Evolutionary conservation across 1,140 invertebrate species (phyloP), one percentile per base, ranked within the genome.

Genomic region (Phortica variegata): DNA sequence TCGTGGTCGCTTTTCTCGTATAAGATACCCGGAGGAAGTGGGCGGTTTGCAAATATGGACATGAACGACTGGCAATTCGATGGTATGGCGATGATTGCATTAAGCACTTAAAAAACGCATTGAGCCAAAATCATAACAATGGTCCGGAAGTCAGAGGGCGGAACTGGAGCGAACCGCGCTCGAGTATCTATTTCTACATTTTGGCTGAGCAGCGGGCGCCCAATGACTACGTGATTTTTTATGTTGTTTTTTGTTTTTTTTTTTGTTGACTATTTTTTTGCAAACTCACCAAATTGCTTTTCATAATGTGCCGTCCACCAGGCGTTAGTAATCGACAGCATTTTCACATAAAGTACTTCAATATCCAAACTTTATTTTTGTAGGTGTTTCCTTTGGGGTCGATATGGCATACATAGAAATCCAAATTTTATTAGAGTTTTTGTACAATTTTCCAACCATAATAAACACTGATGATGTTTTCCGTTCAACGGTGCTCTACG

Each of bases 11-110:
- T 34, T 20, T 43, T n/a, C 17, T 16, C n/a, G 26, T 15, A 42
- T 9, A 20, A 31, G 16, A 44, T 18, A 44, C 40, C 39, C 51
- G 31, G 37, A 26, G 45, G 46, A 39, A 18, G 40, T 68, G 61
- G 65, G 61, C 70, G 65, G 65, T 56, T 61, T 61, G 59, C 65
- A 65, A 68, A 65, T 68, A 69, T 58, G 65, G 60, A 49, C 51
- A 60, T 54, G 51, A 46, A 58, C 52, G 50, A 61, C 65, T 5
- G 6, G 15, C 54, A 52, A 58, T 26, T 40, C 52, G 47, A 49
- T 47, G 41, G 47, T 34, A 44, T 41, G 19, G 16, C 12, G 18
- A 17, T 10, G 21, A 10, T 38, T 17, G 18, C 8, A 26, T 47
- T 40, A 31, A 31, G 36, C 38, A 58, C 39, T 45, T 60, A 53